Conservation (phyloP, 2,888 invertebrate genomes). For the Ectropis crepuscularia region DNA sequence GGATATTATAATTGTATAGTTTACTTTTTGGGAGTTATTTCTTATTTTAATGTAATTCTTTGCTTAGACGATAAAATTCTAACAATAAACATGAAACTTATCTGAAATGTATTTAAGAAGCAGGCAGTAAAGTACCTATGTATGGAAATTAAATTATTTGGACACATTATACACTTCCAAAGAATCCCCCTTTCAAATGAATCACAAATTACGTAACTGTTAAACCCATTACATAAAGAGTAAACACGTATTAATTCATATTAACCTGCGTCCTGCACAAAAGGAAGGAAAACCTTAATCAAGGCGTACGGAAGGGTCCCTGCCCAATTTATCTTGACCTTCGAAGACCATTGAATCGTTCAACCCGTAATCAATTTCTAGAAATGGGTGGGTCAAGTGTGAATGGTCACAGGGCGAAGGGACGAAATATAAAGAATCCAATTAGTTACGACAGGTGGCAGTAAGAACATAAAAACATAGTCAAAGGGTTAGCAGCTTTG, state of each 20-base stretch:
- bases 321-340: constrained; percentile 53
- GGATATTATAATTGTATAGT: too few species aligned
- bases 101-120: too few species aligned
- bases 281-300: constrained; percentile 65
- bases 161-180: too few species aligned
- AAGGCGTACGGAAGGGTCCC: constrained; percentile 68
- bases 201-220: constrained; percentile 6
- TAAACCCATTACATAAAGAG: constrained; percentile 19
- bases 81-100: too few species aligned
- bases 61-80: too few species aligned
- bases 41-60: too few species aligned
- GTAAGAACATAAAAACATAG: constrained; percentile 57
- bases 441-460: constrained; percentile 72
- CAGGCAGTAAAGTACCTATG: too few species aligned
- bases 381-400: constrained; percentile 48
- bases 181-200: neutral
- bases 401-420: constrained; percentile 55
- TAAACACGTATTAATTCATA: constrained; percentile 30
- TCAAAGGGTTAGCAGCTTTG: constrained; percentile 51
- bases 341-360: constrained; percentile 39
- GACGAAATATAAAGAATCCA: constrained; percentile 76
- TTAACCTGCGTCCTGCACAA: constrained; percentile 28
- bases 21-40: too few species aligned
- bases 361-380: constrained; percentile 37
- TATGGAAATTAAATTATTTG: too few species aligned